Conservation (phyloP, 2,888 invertebrate species). For the Cheilosia variabilis region DNA sequence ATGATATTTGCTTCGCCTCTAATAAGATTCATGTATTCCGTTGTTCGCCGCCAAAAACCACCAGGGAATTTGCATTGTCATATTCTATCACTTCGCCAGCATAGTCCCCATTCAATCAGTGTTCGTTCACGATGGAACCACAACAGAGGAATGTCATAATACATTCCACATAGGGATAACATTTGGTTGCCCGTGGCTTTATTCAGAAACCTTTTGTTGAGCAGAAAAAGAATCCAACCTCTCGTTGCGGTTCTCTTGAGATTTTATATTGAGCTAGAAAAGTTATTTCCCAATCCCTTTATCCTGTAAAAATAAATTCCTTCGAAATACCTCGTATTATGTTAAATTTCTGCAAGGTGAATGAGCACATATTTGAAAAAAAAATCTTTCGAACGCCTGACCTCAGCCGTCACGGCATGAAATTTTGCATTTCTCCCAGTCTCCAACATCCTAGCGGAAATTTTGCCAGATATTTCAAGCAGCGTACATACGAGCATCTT, state of each 20-base stretch:
- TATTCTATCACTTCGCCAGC: slow-evolving; percentile 38
- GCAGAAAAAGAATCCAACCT: slow-evolving; percentile 3
- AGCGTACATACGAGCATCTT: background rate
- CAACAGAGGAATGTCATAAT: slow-evolving; percentile 39
- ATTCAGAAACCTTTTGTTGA: slow-evolving; percentile 5
- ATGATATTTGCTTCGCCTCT: slow-evolving; percentile 28
- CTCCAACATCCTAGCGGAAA: background rate
- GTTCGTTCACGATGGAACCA: slow-evolving; percentile 27
- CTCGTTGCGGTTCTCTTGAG: slow-evolving; percentile 16
- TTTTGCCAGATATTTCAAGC: background rate
- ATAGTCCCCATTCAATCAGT: slow-evolving; percentile 56
- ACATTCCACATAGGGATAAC: slow-evolving; percentile 21
- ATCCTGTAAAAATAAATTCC: slow-evolving; percentile 2
- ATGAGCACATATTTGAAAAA: background rate
- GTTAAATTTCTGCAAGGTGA: background rate
- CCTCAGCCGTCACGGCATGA: slow-evolving; percentile 14
- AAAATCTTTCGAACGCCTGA: background rate
- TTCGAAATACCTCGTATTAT: slow-evolving; percentile 5
- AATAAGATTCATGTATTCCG: slow-evolving; percentile 19
- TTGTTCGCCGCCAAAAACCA: slow-evolving; percentile 25
- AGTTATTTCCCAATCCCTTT: background rate
- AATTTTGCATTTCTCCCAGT: slow-evolving; percentile 8
- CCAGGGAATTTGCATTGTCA: slow-evolving; percentile 41
- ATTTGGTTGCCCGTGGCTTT: slow-evolving; percentile 16
- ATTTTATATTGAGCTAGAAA: background rate